A percentile compares a stretch with the other conserved stretches of the same genome.
These are phyloP conservation scores for Sphecodes monilicornis DNA, from an alignment of 2,888 invertebrate genomes.

Conservation along the genomic window DNA sequence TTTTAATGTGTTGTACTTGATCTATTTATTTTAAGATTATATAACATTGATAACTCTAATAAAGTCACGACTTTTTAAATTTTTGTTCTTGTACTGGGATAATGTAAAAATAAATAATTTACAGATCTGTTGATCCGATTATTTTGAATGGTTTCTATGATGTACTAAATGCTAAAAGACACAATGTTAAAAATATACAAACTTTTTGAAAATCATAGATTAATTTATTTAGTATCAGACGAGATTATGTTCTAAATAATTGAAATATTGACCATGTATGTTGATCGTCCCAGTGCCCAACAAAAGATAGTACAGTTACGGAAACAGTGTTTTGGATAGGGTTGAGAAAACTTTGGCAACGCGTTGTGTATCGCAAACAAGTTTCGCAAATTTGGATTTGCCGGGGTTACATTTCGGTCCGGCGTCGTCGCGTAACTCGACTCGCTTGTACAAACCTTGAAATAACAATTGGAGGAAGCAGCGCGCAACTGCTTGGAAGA, in stretches of 20 bases:
- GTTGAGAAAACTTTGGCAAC: not conserved
- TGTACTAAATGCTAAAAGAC: not conserved
- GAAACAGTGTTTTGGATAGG: not conserved
- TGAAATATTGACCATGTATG: not conserved
- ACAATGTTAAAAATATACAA: not conserved
- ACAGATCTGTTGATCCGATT: not conserved
- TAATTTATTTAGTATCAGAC: not conserved
- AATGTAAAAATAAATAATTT: not conserved
- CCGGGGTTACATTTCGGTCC: not conserved
- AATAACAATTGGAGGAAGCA: slow-evolving; percentile 32
- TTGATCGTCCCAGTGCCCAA: not conserved
- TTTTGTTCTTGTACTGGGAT: not conserved
- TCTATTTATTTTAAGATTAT: too few relatives aligned
- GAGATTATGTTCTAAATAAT: not conserved
- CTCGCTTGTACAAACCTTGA: slow-evolving; percentile 33
- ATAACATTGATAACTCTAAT: too few relatives aligned
- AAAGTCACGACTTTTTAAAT: too few relatives aligned
- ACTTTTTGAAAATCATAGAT: not conserved
- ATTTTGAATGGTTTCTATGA: not conserved
- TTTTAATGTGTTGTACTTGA: too few relatives aligned
- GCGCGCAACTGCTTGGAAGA: slow-evolving; percentile 31
- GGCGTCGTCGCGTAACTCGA: not conserved
- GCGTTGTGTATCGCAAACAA: not conserved
- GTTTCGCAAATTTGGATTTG: not conserved
- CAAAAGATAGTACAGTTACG: not conserved